phyloP scores from a whole-genome alignment of 2,888 invertebrate species.

The Erpobdella octoculata region DNA sequence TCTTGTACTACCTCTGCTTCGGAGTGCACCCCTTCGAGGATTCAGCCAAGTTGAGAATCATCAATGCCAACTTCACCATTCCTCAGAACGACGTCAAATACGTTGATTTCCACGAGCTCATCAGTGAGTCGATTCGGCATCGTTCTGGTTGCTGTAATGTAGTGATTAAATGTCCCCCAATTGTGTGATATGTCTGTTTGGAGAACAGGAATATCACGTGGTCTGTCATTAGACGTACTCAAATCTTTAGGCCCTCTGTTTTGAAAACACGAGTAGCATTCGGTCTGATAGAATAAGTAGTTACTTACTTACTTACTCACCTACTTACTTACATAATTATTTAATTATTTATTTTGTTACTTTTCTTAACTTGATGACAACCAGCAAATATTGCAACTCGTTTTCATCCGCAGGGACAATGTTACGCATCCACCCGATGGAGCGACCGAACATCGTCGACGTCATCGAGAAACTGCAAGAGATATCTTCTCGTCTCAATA shows the following conservation, averaged over 20 bases:
- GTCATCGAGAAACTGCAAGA: constrained; percentile 78
- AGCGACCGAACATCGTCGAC: constrained; percentile 69
- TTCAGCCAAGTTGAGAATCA: constrained; percentile 79
- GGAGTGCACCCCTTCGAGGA: constrained; percentile 95
- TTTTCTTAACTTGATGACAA: no score
- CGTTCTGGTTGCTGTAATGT: neutral
- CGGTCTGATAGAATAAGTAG: no score
- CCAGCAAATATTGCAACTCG: no score
- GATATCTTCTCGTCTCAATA: constrained; percentile 74
- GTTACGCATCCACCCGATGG: constrained; percentile 65
- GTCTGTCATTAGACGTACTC: no score
- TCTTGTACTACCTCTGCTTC: constrained; percentile 82
- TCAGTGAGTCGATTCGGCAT: constrained; percentile 64
- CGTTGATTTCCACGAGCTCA: constrained; percentile 77
- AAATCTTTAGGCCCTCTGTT: no score
- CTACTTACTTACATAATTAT: no score
- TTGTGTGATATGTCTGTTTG: no score
- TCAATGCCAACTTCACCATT: constrained; percentile 86
- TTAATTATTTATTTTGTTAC: no score
- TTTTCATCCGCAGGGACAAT: constrained; percentile 49
- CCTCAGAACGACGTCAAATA: constrained; percentile 71
- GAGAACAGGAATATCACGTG: neutral
- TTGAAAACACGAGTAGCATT: no score
- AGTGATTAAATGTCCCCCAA: neutral
- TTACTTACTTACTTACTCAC: no score